Base-by-base conservation (phyloP, 2,888 invertebrate species). In the Lepidochrysops patricia region DNA sequence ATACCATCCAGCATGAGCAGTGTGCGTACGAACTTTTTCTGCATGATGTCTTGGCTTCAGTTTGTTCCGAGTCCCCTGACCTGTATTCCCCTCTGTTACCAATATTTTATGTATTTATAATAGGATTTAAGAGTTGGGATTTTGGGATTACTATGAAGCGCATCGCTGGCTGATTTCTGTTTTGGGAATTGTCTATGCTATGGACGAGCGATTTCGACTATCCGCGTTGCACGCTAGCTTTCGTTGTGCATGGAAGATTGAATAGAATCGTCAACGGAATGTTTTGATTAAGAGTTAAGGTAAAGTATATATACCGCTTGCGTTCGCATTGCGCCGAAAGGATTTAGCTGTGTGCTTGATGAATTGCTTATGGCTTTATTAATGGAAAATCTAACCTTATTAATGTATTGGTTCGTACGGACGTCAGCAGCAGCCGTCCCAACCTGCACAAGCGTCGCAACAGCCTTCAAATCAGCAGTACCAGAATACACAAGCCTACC, bases 371-470 rank as follows among this genome's bases (percentile, higher is more conserved):
- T 82, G 79, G 86, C 83, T 86, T 86, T 75, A 72, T 82, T 77
- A 54, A 87, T 83, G 86, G 88, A 89, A 88, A 89, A 89, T 88
- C 89, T 89, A 89, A 89, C 89, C 89, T 89, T 87, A 88, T 88
- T 89, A 89, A 89, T 89, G 89, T 89, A 86, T 89, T 89, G 89
- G 88, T 89, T 82, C 89, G 89, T 89, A 89, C 88, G 89, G 89
- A 89, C 89, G 89, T 88, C 88, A 89, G 89, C 89, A 89, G 88
- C 89, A 89, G 88, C 84, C 87, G 85, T 86, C 87, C 84, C 89
- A 89, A 87, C 86, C 84, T 79, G 80, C 82, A 79, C 87, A 82
- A 83, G 84, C 82, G 82, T 86, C 87, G 83, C 89, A 89, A 82
- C 88, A 79, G 84, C 86, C 74, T 73, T 87, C 86, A 83, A 84